Evolutionary conservation across 92 coral and sea anemone species (phyloP).

Genomic region (Epizoanthus stellaris): DNA sequence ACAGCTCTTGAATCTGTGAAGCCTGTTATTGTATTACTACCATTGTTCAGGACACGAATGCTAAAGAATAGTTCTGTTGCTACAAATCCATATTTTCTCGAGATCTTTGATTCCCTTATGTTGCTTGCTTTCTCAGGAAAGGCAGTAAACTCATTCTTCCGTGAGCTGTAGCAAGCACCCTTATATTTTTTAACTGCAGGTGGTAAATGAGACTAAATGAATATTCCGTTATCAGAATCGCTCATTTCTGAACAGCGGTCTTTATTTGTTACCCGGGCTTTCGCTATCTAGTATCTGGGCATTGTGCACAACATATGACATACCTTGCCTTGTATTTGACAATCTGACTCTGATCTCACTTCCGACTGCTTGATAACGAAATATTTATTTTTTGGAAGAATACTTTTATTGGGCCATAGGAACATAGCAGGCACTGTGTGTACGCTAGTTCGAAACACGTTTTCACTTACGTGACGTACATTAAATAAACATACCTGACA

Average conservation of each 20-base stretch:
- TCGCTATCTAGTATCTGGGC: constrained; percentile 16
- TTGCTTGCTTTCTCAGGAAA: background rate
- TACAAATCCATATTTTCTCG: background rate
- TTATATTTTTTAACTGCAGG: constrained; percentile 26
- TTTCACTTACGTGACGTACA: no score
- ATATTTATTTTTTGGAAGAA: background rate
- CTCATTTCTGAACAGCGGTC: background rate
- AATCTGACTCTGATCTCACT: background rate
- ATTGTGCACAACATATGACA: background rate
- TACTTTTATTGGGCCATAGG: background rate
- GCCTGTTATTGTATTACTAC: background rate
- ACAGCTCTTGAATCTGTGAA: background rate
- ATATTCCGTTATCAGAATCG: background rate
- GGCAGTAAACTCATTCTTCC: background rate
- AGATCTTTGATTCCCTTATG: background rate
- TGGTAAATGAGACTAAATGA: no score
- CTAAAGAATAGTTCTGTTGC: constrained; percentile 23
- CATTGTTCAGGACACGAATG: background rate
- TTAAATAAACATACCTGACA: no score
- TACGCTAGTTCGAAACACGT: no score
- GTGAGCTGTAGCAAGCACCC: background rate
- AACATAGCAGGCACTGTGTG: constrained; percentile 1
- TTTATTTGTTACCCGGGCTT: background rate
- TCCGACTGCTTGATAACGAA: background rate
- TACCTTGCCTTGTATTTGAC: background rate